phyloP scores from a whole-genome alignment of 1,140 invertebrate genomes.

The Halotydeus destructor region DNA sequence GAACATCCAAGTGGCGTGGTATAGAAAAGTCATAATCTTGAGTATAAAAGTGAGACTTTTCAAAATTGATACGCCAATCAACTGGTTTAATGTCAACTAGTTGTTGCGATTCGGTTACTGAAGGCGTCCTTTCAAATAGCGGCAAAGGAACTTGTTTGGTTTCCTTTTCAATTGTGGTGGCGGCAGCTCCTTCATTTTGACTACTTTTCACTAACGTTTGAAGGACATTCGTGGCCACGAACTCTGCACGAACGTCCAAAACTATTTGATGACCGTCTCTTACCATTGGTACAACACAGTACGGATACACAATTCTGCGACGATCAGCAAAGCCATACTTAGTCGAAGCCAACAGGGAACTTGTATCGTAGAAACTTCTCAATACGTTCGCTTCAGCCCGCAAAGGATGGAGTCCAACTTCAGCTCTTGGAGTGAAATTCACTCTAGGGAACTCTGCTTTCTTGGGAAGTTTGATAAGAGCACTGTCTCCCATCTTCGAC shows the following conservation, averaged over 20 bases:
- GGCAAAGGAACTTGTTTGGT: too few relatives aligned
- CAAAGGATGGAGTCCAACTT: not conserved
- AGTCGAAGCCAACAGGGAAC: not conserved
- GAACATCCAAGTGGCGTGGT: slow-evolving; percentile 1
- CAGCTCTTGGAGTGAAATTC: not conserved
- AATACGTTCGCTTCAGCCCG: slow-evolving; percentile 7
- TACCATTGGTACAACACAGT: slow-evolving; percentile 5
- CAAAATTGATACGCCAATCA: slow-evolving; percentile 11
- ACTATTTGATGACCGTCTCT: slow-evolving; percentile 3
- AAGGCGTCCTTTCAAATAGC: not conserved
- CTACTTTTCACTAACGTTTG: too few relatives aligned
- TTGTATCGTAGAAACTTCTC: slow-evolving; percentile 7
- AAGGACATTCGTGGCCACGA: too few relatives aligned
- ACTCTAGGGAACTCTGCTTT: slow-evolving; percentile 8
- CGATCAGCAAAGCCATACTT: slow-evolving; percentile 1
- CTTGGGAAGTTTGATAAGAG: not conserved
- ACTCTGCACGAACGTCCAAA: too few relatives aligned
- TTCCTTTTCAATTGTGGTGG: too few relatives aligned
- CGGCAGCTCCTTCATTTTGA: too few relatives aligned
- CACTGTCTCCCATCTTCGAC: not conserved
- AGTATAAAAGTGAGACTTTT: slow-evolving; percentile 7
- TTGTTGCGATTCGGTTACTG: not conserved
- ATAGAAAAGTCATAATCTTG: not conserved
- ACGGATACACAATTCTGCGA: slow-evolving; percentile 1
- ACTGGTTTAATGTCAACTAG: slow-evolving; percentile 8